phyloP scores from a whole-genome alignment of 2,113 vertebrate genomes.

The Corythaixoides concolor region DNA sequence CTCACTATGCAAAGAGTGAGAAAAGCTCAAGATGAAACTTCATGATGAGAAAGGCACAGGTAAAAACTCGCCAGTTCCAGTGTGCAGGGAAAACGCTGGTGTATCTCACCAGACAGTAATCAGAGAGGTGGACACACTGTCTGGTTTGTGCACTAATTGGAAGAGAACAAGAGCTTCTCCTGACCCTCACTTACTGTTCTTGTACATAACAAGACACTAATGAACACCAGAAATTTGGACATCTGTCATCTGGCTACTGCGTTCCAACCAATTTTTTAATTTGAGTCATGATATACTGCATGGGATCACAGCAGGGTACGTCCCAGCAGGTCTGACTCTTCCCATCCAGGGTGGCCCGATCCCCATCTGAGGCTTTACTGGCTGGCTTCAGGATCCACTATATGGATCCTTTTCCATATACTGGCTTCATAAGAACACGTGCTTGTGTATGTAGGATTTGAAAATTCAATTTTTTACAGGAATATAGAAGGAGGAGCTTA shows the following conservation, averaged over 20 bases:
- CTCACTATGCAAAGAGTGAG: background rate
- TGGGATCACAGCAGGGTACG: rapidly evolving
- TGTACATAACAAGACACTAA: background rate
- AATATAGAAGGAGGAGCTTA: background rate
- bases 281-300: background rate
- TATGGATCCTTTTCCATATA: background rate
- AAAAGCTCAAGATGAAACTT: background rate
- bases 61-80: background rate
- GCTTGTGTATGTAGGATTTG: background rate
- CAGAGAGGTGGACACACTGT: background rate
- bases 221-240: background rate
- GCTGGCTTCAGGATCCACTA: background rate
- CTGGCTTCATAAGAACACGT: background rate
- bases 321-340: background rate
- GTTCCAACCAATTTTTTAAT: background rate
- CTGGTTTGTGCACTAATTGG: background rate
- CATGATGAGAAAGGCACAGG: background rate
- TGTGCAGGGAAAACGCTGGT: background rate
- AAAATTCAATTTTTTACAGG: background rate
- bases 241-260: background rate
- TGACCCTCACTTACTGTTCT: background rate
- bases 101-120: background rate
- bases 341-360: background rate
- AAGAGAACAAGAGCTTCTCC: background rate
- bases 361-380: background rate